Base-by-base conservation (phyloP, 1,140 invertebrate species). In the Latrodectus geometricus region DNA sequence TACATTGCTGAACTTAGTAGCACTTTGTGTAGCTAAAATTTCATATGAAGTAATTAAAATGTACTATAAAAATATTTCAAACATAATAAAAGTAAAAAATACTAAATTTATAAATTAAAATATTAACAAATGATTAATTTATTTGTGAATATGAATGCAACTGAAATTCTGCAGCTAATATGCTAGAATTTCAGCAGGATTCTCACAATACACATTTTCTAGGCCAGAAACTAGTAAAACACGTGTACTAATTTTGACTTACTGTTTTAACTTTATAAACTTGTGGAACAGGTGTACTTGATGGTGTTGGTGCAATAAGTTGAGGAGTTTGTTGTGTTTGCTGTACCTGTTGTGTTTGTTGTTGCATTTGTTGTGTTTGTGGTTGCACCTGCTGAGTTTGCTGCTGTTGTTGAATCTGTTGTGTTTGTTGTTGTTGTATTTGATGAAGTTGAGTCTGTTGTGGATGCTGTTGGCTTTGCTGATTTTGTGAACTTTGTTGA, bases 241-340 rank as follows among this genome's bases (percentile, higher is more conserved):
- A 35, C n/a, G n/a, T 35, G 35, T 35, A 35, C 5, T 35, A 35
- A 35, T 35, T 3, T 3, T 3, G 35, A 15, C 83, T 49, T 77
- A 86, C 83, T 56, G 83, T 23, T 49, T 86, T 86, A 15, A 65
- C 52, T 23, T 86, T 86, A 23, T 48, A 52, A n/a, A 65, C 14
- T 61, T 78, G 83, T 14, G 75, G 74, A 20, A 21, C 66, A 86
- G 83, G 83, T 15, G 83, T 86, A 61, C 61, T 78, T 4, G 76
- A 17, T 69, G 75, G 74, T 20, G 66, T 20, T 70, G 79, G 79
- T 9, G 56, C 11, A 49, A 79, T 68, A 50, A 15, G 20, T 17
- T 70, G 72, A 11, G 54, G 82, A 21, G 82, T 52, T 35, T 14
- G 72, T 35, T 83, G 81, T 11, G 61, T 12, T 54, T 70, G 68